Percentiles rank a stretch among this genome's conserved stretches.
phyloP scores from a whole-genome alignment of 1,140 invertebrate genomes.

The Trachymyrmex cornetzi region DNA sequence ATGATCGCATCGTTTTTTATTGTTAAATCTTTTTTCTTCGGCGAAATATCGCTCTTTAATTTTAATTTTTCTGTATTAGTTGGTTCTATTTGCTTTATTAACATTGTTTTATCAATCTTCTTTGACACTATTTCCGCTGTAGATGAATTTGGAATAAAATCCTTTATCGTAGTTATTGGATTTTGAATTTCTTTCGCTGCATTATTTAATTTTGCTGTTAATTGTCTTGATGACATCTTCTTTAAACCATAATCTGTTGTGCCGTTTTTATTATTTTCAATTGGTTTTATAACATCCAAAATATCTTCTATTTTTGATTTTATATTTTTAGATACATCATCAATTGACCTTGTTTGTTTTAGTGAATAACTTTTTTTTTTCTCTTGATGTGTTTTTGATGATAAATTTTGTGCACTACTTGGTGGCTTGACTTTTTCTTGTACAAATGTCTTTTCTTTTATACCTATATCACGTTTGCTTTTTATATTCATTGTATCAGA shows the following conservation, averaged over 20 bases:
- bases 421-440: not conserved
- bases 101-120: too few relatives aligned
- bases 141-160: not conserved
- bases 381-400: not conserved
- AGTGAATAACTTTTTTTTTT: not conserved
- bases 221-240: slow-evolving; percentile 65
- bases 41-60: too few relatives aligned
- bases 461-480: not conserved
- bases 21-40: too few relatives aligned
- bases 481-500: not conserved
- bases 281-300: slow-evolving; percentile 66
- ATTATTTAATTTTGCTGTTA: slow-evolving; percentile 32
- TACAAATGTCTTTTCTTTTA: not conserved
- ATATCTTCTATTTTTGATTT: slow-evolving; percentile 51
- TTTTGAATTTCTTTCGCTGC: not conserved
- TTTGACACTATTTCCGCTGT: too few relatives aligned
- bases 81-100: too few relatives aligned
- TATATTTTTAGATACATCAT: not conserved
- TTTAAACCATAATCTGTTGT: slow-evolving; percentile 76
- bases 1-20: too few relatives aligned
- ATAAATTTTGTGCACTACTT: not conserved
- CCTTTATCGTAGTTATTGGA: not conserved
- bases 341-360: not conserved
- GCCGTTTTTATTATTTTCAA: slow-evolving; percentile 74
- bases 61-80: too few relatives aligned